These are phyloP conservation scores for Pagrus major DNA, from an alignment of 2,113 vertebrate genomes.

Conservation along the genomic window DNA sequence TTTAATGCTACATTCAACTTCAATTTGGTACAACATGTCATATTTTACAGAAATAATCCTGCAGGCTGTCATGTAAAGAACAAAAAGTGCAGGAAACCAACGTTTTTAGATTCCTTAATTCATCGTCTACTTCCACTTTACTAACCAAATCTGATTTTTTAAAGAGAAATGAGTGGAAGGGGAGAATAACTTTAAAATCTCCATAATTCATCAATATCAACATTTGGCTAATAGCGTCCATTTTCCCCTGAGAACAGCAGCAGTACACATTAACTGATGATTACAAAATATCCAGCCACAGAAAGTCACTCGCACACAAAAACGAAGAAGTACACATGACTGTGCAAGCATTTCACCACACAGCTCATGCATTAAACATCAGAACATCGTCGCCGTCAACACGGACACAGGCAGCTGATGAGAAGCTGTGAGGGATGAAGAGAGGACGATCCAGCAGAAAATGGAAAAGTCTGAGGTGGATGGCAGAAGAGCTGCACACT, in stretches of 20 bases:
- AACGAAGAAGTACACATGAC: slow-evolving; percentile 20
- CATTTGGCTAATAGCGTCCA: background rate
- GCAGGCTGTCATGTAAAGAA: background rate
- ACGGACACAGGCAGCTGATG: slow-evolving; percentile 41
- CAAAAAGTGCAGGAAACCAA: background rate
- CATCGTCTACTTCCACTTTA: background rate
- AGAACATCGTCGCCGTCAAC: slow-evolving; percentile 25
- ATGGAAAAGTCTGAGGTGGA: background rate
- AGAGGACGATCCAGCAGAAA: slow-evolving; percentile 11
- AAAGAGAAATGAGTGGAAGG: background rate
- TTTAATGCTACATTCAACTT: background rate
- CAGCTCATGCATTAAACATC: slow-evolving; percentile 60
- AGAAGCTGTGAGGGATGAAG: slow-evolving; percentile 46
- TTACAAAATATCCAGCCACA: slow-evolving; percentile 32
- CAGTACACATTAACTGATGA: background rate
- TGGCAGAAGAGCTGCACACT: slow-evolving; percentile 26
- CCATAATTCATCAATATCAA: slow-evolving; percentile 2
- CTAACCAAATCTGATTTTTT: no score
- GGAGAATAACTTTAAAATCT: background rate
- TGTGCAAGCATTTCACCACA: slow-evolving; percentile 21
- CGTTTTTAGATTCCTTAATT: background rate
- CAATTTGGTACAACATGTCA: background rate
- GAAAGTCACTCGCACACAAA: background rate
- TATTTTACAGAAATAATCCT: background rate
- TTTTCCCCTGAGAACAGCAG: background rate